Base-by-base conservation (phyloP, 23 tunicate genomes). In the Trididemnum miniatum region DNA sequence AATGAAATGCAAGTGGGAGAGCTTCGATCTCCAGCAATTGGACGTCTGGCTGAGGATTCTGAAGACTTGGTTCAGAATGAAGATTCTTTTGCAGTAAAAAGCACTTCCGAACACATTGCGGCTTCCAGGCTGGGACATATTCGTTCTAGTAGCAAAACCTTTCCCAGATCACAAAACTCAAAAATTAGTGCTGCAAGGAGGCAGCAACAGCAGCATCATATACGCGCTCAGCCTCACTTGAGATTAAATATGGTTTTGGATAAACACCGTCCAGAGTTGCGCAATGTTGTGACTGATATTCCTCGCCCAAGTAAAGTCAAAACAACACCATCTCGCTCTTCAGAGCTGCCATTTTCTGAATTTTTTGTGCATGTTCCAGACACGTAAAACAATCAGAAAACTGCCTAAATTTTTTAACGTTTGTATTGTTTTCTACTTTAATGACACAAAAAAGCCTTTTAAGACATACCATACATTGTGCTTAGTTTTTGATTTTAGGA, bases 161-260 rank as follows among this genome's bases (percentile, higher is more conserved):
- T 89, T 71, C 94, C 94, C 0, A 73, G 94, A 27, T 65, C 87
- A 1, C 88, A 82, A 30, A 79, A 33, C 27, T 77, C 87, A 5
- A 86, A 71, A 79, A 22, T 50, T 29, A 26, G 32, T 22, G 75
- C 64, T 1, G 66, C 63, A 7, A 63, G 73, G 26, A 66, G 60
- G 22, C 59, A 24, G 31, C 59, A 74, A 18, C 66, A 77, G 66
- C 88, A 89, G 74, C 80, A 66, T 22, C 94, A 89, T 71, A 79
- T 83, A 0, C 77, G 94, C 31, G 94, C 94, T 27, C 94, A 89
- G 65, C 94, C 94, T 22, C 94, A 89, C 40, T 78, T 89, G 37
- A 88, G 94, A 5, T 59, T 83, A 1, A 69, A 59, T 74, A 72
- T 88, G 15, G 80, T 65, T 3, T 29, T 83, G 35, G 94, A 89